These are phyloP conservation scores for Hirudinaria manillensis DNA, from an alignment of 2,888 invertebrate species.

Conservation along the genomic window DNA sequence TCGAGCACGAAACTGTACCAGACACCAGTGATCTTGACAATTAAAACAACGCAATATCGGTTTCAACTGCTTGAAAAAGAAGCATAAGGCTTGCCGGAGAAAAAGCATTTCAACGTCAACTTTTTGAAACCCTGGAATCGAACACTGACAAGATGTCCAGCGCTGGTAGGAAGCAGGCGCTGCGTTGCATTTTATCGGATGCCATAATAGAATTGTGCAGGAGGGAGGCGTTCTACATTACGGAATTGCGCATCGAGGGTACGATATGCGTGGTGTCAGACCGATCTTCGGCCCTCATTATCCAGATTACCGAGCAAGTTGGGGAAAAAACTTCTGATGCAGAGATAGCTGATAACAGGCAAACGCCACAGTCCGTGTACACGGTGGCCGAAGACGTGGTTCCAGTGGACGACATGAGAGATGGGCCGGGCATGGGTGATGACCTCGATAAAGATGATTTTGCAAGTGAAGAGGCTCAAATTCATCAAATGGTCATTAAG, in stretches of 20 bases:
- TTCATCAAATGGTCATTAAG: conserved; percentile 25
- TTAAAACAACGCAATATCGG: no score
- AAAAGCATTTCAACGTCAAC: no score
- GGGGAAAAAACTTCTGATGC: conserved; percentile 34
- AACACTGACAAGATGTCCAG: neutral
- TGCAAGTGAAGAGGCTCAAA: conserved; percentile 24
- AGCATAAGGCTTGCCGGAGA: no score
- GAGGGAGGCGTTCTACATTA: conserved; percentile 38
- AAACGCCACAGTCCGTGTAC: conserved; percentile 20
- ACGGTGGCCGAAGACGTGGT: conserved; percentile 4
- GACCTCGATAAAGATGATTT: conserved; percentile 20
- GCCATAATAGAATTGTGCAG: conserved; percentile 40
- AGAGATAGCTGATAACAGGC: conserved; percentile 1
- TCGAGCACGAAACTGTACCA: no score
- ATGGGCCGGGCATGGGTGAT: neutral
- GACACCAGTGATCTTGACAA: no score
- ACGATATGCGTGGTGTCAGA: conserved; percentile 40
- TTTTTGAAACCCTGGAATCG: no score
- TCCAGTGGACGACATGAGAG: conserved; percentile 6
- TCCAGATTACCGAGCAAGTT: conserved; percentile 40
- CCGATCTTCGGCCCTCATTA: conserved; percentile 38
- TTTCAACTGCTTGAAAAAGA: no score
- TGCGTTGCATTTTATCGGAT: conserved; percentile 34
- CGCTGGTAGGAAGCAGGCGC: conserved; percentile 27
- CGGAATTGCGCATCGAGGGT: conserved; percentile 39